Conservation (phyloP, 2,888 invertebrate species). For the Saturnia japonica region DNA sequence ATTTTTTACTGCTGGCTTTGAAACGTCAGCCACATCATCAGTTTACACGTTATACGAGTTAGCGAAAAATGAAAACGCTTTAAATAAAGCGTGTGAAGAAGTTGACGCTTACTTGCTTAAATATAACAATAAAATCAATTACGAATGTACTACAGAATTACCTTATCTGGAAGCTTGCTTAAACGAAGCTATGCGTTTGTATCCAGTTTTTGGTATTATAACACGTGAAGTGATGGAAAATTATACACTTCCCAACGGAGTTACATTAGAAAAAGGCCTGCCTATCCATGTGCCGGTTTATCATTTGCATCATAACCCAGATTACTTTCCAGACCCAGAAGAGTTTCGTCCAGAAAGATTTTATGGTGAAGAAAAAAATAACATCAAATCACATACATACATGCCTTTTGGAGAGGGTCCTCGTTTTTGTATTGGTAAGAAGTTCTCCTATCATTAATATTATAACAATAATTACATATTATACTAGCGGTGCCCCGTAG, state of each 20-base stretch:
- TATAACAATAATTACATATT: background rate
- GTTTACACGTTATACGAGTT: constrained; percentile 42
- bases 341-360: constrained; percentile 46
- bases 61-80: constrained; percentile 36
- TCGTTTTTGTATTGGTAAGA: constrained; percentile 47
- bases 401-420: constrained; percentile 52
- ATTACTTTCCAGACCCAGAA: constrained; percentile 45
- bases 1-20: constrained; percentile 57
- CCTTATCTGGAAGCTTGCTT: constrained; percentile 46
- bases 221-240: constrained; percentile 41
- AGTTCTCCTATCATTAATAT: constrained; percentile 31
- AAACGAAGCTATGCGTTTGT: constrained; percentile 42
- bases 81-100: constrained; percentile 36
- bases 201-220: constrained; percentile 40
- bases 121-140: constrained; percentile 33
- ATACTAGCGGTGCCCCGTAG: too few species aligned
- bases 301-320: constrained; percentile 40
- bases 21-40: constrained; percentile 43
- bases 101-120: constrained; percentile 40
- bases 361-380: constrained; percentile 37
- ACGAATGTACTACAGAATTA: constrained; percentile 43
- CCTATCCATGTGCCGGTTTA: constrained; percentile 47
- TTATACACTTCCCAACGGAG: constrained; percentile 42
- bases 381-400: constrained; percentile 42
- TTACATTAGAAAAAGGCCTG: constrained; percentile 40